Evolutionary conservation across 2,113 vertebrate species (phyloP).

Genomic region (Bufo gargarizans): DNA sequence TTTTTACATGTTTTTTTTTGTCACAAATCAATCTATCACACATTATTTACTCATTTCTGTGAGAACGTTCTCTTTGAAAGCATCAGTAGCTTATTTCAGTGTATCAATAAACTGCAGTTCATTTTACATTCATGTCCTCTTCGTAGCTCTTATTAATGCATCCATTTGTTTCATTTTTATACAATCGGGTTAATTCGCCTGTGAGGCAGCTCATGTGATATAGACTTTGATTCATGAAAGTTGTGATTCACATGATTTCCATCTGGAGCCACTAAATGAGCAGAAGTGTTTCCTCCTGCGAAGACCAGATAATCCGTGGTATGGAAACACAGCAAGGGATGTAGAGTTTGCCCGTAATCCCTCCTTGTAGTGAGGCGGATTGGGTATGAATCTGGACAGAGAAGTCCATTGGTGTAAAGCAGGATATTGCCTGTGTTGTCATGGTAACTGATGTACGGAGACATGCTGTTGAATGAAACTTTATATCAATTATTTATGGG

Average conservation of each 20-base stretch:
- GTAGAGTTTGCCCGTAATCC: background rate
- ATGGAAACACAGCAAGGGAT: background rate
- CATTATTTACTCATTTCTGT: background rate
- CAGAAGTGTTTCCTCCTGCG: background rate
- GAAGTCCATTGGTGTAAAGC: slow-evolving; percentile 14
- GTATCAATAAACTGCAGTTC: background rate
- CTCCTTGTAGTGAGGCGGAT: background rate
- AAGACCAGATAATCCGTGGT: background rate
- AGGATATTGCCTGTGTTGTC: background rate
- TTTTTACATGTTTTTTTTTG: background rate
- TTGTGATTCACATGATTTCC: background rate
- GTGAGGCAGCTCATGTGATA: background rate
- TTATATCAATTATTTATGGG: slow-evolving; percentile 35
- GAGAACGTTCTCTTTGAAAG: background rate
- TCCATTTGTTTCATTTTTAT: background rate
- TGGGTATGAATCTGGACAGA: slow-evolving; percentile 4
- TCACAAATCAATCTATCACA: background rate
- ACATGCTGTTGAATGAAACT: slow-evolving; percentile 18
- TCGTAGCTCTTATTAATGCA: background rate
- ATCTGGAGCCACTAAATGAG: background rate
- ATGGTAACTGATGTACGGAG: slow-evolving; percentile 23
- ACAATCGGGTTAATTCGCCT: background rate
- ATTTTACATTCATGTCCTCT: too few species aligned
- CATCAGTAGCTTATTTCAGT: background rate
- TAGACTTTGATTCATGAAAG: background rate